Conservation (phyloP, 2,797 vertebrate genomes). For the Momotus momota region DNA sequence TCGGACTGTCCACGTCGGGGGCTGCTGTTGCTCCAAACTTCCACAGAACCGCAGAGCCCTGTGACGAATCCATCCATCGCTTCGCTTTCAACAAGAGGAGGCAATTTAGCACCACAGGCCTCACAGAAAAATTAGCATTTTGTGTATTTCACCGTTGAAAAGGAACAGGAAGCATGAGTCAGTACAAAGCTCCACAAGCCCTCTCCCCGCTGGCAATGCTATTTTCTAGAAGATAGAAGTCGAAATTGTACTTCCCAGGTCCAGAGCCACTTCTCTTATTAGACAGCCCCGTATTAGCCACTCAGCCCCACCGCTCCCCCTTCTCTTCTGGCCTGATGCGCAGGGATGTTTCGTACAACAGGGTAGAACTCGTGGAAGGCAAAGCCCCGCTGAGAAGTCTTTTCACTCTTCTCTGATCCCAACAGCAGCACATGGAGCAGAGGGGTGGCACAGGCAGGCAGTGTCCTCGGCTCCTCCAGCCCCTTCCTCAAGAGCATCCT, state of each 20-base stretch:
- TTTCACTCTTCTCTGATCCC: neutral
- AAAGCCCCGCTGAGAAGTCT: neutral
- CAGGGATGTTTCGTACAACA: accelerated
- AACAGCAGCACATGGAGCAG: neutral
- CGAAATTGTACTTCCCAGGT: conserved; percentile 43
- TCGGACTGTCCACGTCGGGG: neutral
- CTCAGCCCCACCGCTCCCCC: neutral
- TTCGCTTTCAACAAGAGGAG: neutral
- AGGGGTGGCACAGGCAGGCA: neutral
- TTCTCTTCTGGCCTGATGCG: neutral
- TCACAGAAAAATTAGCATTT: conserved; percentile 41
- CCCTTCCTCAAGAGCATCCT: neutral
- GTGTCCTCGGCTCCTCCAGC: neutral
- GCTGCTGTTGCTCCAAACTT: neutral
- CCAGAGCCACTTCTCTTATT: neutral
- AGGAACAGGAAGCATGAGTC: conserved; percentile 68
- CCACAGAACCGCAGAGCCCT: neutral
- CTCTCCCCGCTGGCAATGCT: conserved; percentile 52
- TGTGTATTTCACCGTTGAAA: conserved; percentile 51
- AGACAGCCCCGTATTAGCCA: neutral
- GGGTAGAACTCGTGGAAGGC: neutral
- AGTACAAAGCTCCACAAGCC: conserved; percentile 48
- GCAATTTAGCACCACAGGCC: conserved; percentile 66
- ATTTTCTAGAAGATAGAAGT: conserved; percentile 52
- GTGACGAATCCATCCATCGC: conserved; percentile 38